Evolutionary conservation across 2,888 invertebrate species (phyloP).

Genomic region (Octonoba sinensis): DNA sequence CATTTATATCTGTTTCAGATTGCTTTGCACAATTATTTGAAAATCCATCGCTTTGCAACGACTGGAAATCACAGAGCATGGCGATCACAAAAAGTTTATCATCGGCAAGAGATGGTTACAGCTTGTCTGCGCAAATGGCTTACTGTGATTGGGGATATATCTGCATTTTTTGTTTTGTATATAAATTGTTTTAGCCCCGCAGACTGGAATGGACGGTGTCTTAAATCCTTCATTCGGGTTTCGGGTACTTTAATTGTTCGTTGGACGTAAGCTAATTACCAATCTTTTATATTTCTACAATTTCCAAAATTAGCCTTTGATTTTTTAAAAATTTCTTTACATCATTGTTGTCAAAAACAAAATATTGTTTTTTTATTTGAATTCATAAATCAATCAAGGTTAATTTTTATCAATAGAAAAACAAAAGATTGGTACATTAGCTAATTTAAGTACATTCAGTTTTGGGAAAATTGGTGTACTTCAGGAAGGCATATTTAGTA

Average conservation of each 20-base stretch:
- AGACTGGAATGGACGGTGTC: constrained; percentile 32
- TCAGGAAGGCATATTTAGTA: constrained; percentile 39
- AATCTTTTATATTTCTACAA: not conserved
- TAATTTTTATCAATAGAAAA: not conserved
- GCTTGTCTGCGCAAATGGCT: constrained; percentile 54
- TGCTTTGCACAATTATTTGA: constrained; percentile 47
- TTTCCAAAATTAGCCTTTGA: not conserved
- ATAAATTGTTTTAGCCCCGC: constrained; percentile 50
- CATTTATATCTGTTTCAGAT: constrained; percentile 23
- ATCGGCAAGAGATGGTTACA: constrained; percentile 40
- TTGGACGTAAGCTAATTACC: too few species aligned
- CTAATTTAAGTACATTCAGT: too few species aligned
- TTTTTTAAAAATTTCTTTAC: too few species aligned
- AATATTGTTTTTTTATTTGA: too few species aligned
- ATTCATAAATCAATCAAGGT: too few species aligned
- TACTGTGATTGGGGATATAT: constrained; percentile 63
- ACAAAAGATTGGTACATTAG: not conserved
- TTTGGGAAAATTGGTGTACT: not conserved
- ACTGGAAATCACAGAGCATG: constrained; percentile 40
- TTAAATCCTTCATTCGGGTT: not conserved
- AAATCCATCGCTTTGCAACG: constrained; percentile 46
- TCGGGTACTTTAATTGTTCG: too few species aligned
- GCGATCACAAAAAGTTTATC: constrained; percentile 36
- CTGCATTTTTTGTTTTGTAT: constrained; percentile 54
- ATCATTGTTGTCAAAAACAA: too few species aligned